Conservation (phyloP, 1,140 invertebrate species). For the Leguminivora glycinivorella region DNA sequence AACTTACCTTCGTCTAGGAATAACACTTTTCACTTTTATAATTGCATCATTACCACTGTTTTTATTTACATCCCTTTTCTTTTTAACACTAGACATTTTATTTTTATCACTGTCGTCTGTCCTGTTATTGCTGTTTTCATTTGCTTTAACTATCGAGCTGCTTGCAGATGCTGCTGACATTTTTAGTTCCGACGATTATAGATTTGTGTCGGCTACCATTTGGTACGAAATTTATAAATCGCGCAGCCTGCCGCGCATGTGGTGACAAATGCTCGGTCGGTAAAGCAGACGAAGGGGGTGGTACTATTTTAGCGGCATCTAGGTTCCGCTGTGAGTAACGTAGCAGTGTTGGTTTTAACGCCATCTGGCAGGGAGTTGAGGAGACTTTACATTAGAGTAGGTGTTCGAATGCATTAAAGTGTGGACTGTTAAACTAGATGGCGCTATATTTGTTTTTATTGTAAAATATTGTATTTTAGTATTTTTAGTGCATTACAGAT, state of each 20-base stretch:
- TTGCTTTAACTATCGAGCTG: constrained; percentile 50
- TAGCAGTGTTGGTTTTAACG: neutral
- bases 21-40: constrained; percentile 75
- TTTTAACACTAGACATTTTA: constrained; percentile 58
- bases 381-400: neutral
- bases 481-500: no score
- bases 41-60: constrained; percentile 48
- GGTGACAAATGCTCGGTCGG: constrained; percentile 46
- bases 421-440: neutral
- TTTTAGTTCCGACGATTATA: constrained; percentile 69
- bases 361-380: neutral
- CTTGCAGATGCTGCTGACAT: constrained; percentile 59
- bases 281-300: constrained; percentile 43
- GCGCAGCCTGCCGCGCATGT: constrained; percentile 72
- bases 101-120: constrained; percentile 48
- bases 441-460: neutral
- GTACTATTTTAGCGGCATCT: constrained; percentile 50
- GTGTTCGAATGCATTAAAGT: neutral
- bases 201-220: constrained; percentile 70
- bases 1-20: constrained; percentile 66
- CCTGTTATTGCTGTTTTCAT: constrained; percentile 43
- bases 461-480: no score
- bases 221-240: constrained; percentile 74
- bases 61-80: constrained; percentile 42
- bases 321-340: neutral